Conservation (phyloP, 2,888 invertebrate genomes). For the Polydrusus tereticollis region DNA sequence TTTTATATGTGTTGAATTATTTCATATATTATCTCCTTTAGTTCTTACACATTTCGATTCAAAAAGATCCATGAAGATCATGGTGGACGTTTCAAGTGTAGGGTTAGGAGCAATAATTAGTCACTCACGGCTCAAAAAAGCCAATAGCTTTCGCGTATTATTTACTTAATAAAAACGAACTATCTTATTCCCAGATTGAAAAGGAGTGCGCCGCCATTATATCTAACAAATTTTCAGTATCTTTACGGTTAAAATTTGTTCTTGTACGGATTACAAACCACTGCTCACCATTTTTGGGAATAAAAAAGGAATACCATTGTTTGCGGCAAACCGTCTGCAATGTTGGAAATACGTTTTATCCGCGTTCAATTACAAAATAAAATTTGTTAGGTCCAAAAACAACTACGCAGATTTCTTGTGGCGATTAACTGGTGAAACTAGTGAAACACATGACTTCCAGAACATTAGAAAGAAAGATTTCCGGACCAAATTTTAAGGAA, state of each 20-base stretch:
- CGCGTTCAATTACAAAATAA: neutral
- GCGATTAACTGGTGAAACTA: no score
- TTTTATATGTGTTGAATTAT: no score
- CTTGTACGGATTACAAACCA: no score
- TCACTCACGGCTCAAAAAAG: neutral
- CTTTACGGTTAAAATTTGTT: neutral
- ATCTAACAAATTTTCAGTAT: neutral
- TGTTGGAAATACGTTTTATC: neutral
- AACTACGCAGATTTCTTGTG: neutral
- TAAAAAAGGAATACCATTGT: neutral
- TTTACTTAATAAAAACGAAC: neutral
- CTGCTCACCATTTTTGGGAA: neutral
- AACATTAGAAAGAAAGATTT: no score
- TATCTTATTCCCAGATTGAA: neutral
- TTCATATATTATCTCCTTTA: no score
- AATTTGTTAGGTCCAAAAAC: neutral
- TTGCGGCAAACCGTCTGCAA: neutral
- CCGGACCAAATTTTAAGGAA: no score
- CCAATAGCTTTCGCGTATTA: neutral
- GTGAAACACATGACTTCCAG: no score
- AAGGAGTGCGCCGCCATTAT: neutral
- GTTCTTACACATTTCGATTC: neutral
- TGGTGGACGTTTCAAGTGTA: neutral
- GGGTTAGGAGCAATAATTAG: neutral
- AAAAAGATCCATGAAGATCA: neutral